Conservation (phyloP, 1,140 invertebrate genomes). For the Cephus cinctus region DNA sequence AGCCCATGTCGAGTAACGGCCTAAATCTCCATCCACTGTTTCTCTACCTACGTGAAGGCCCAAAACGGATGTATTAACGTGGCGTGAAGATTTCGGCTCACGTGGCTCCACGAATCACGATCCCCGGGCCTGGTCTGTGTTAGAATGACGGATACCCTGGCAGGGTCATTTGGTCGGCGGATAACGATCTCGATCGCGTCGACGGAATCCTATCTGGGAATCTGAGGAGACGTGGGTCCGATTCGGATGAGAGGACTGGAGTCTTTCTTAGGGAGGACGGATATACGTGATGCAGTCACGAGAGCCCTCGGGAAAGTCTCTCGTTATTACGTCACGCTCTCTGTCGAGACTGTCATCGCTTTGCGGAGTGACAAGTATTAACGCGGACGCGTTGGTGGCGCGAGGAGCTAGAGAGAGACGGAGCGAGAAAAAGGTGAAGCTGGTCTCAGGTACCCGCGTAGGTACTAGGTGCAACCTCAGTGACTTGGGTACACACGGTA, state of each 20-base stretch:
- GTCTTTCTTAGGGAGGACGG: conserved; percentile 5
- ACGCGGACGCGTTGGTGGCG: no score
- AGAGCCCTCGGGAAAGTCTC: conserved; percentile 9
- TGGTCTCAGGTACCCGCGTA: no score
- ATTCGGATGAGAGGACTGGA: background rate
- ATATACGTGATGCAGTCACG: conserved; percentile 1
- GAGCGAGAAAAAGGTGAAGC: no score
- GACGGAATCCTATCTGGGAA: conserved; percentile 30
- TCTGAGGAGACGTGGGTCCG: background rate
- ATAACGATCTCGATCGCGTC: conserved; percentile 48
- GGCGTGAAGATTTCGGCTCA: no score
- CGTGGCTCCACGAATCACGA: background rate
- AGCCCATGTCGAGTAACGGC: no score
- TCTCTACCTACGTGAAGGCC: no score
- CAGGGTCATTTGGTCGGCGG: conserved; percentile 43
- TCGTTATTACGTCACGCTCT: no score
- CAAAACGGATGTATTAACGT: no score
- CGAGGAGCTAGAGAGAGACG: no score
- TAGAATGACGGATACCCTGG: conserved; percentile 50
- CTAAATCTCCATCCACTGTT: no score
- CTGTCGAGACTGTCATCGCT: background rate
- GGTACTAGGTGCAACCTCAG: no score
- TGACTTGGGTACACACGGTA: no score
- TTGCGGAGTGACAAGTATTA: background rate
- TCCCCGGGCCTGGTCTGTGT: conserved; percentile 31